Conservation (phyloP, 2,113 vertebrate species). For the Climacteris rufus region DNA sequence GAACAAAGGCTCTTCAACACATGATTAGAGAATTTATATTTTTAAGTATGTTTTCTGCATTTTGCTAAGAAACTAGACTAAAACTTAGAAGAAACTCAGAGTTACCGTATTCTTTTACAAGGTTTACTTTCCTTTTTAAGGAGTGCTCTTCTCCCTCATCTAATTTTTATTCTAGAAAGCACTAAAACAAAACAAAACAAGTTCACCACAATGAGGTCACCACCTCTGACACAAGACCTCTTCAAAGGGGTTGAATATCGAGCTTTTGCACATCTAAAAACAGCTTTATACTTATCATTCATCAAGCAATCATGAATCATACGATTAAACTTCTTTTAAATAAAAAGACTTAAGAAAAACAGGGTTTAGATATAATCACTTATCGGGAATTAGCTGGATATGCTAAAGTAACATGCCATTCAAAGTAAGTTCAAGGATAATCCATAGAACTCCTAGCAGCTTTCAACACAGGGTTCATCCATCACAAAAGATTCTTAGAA, state of each 20-base stretch:
- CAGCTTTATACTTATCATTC: neutral
- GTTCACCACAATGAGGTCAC: neutral
- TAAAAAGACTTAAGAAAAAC: neutral
- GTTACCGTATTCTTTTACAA: neutral
- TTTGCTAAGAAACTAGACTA: neutral
- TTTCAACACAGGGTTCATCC: neutral
- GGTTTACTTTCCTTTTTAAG: neutral
- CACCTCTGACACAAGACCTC: neutral
- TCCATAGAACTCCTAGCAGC: neutral
- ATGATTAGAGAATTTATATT: neutral
- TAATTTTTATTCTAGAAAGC: neutral
- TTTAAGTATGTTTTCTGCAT: neutral
- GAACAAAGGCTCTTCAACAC: neutral
- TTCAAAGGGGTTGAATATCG: neutral
- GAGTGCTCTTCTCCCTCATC: neutral
- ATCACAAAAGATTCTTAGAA: neutral
- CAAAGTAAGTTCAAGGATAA: neutral
- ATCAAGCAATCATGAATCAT: neutral
- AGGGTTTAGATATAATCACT: neutral
- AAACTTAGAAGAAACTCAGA: neutral
- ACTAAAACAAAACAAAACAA: neutral
- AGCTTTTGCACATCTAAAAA: neutral
- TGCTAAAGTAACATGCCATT: slow-evolving; percentile 10
- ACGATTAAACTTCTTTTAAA: neutral
- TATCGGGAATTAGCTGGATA: neutral